These are phyloP conservation scores for Acromyrmex echinatior DNA, from an alignment of 1,140 invertebrate species.

Conservation along the genomic window DNA sequence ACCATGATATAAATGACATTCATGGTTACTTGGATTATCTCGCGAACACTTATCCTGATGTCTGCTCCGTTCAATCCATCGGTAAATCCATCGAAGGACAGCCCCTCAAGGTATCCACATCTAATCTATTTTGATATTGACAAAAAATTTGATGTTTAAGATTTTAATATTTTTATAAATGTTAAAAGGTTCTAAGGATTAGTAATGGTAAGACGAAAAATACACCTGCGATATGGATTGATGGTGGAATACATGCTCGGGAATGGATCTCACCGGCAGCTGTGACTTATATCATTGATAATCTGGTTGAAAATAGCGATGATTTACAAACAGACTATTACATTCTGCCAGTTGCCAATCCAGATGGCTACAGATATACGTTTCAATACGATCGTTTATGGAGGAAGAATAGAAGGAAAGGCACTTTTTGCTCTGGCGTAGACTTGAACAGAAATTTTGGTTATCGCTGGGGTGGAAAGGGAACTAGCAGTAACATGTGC, in stretches of 20 bases:
- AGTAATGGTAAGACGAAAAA: conserved; percentile 84
- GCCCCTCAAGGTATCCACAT: conserved; percentile 88
- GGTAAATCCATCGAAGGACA: conserved; percentile 92
- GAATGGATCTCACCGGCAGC: conserved; percentile 94
- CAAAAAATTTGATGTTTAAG: conserved; percentile 6
- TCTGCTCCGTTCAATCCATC: conserved; percentile 91
- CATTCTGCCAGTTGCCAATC: conserved; percentile 88
- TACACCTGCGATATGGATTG: conserved; percentile 88
- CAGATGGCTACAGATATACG: conserved; percentile 92
- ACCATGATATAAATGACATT: conserved; percentile 92
- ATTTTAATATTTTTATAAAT: background rate
- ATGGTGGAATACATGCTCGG: conserved; percentile 91
- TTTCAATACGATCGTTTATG: conserved; percentile 89
- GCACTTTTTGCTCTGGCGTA: conserved; percentile 88
- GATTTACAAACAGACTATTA: conserved; percentile 88
- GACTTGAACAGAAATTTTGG: conserved; percentile 92
- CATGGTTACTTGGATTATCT: conserved; percentile 92
- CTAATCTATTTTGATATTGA: background rate
- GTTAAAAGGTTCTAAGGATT: conserved; percentile 88
- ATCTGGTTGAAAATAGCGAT: conserved; percentile 92
- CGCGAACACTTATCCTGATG: conserved; percentile 91
- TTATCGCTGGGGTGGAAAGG: conserved; percentile 90
- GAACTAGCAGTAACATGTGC: conserved; percentile 92
- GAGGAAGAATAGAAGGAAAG: conserved; percentile 90
- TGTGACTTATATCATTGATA: conserved; percentile 90